Percentiles rank a stretch among this genome's conserved stretches.
Conservation (phyloP, 1,140 invertebrate genomes). For the Hormaphis cornu region DNA sequence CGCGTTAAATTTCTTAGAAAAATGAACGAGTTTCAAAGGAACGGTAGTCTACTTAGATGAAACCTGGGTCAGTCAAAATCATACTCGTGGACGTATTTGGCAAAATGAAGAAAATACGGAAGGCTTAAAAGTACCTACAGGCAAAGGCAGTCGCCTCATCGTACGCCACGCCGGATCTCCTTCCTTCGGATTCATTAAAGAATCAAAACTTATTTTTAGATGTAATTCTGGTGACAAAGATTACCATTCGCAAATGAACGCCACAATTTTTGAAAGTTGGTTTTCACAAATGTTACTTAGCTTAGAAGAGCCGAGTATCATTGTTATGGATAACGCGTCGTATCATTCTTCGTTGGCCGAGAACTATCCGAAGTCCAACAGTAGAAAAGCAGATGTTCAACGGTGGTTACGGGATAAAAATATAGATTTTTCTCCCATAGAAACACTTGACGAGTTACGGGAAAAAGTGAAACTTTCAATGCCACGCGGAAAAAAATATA, state of each 20-base stretch:
- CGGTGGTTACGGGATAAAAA: neutral
- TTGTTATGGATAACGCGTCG: constrained; percentile 36
- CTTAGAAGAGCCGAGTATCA: constrained; percentile 10
- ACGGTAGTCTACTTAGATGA: neutral
- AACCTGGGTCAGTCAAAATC: neutral
- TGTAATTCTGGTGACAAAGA: constrained; percentile 16
- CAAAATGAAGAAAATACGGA: neutral
- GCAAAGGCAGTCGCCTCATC: neutral
- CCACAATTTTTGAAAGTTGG: constrained; percentile 9
- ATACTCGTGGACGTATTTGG: too few relatives aligned
- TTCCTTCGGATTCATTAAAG: neutral
- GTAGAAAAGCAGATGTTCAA: neutral
- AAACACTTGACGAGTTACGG: neutral
- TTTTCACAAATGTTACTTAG: constrained; percentile 33
- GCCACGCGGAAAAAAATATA: neutral
- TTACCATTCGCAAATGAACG: constrained; percentile 35
- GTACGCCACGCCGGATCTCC: neutral
- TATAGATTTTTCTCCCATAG: too few relatives aligned
- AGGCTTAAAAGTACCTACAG: neutral
- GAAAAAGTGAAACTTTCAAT: neutral
- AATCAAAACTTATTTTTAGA: neutral
- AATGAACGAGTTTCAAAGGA: neutral
- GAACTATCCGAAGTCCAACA: neutral
- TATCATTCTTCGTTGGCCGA: constrained; percentile 33
- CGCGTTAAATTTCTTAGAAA: neutral